Conservation (phyloP, 2,888 invertebrate species). For the Hofmannophila pseudospretella region DNA sequence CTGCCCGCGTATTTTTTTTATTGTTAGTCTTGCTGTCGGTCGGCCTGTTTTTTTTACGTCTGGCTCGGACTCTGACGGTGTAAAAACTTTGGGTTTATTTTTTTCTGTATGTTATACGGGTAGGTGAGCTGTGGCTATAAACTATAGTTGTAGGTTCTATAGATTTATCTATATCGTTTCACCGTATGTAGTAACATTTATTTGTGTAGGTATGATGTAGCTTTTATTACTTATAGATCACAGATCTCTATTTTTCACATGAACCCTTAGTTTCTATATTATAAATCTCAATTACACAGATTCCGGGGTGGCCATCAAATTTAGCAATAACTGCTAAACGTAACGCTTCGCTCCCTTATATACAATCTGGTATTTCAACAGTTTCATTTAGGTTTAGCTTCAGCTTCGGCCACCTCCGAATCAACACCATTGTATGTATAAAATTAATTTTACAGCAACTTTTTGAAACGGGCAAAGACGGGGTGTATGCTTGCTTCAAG, state of each 20-base stretch:
- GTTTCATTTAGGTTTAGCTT: too few relatives aligned
- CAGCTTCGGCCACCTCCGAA: not conserved
- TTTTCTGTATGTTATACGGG: conserved; percentile 19
- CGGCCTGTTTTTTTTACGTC: conserved; percentile 70
- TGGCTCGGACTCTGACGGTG: conserved; percentile 40
- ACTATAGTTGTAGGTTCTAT: not conserved
- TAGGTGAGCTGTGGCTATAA: not conserved
- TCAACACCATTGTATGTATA: not conserved
- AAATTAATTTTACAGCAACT: conserved; percentile 44
- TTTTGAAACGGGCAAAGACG: conserved; percentile 66
- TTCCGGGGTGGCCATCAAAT: too few relatives aligned
- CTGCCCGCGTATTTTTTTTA: conserved; percentile 73
- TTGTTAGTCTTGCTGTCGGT: conserved; percentile 26
- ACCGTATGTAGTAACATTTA: too few relatives aligned
- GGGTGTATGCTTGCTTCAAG: conserved; percentile 67
- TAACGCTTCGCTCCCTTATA: too few relatives aligned
- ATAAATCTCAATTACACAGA: too few relatives aligned
- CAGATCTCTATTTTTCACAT: too few relatives aligned
- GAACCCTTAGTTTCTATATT: too few relatives aligned
- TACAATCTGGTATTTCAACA: not conserved
- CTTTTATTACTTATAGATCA: too few relatives aligned
- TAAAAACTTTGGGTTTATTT: conserved; percentile 21
- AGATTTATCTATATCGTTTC: too few relatives aligned
- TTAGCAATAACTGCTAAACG: too few relatives aligned
- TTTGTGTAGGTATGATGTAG: too few relatives aligned